Conservation (phyloP, 2,888 invertebrate species). For the Disparrhopalites patrizii region DNA sequence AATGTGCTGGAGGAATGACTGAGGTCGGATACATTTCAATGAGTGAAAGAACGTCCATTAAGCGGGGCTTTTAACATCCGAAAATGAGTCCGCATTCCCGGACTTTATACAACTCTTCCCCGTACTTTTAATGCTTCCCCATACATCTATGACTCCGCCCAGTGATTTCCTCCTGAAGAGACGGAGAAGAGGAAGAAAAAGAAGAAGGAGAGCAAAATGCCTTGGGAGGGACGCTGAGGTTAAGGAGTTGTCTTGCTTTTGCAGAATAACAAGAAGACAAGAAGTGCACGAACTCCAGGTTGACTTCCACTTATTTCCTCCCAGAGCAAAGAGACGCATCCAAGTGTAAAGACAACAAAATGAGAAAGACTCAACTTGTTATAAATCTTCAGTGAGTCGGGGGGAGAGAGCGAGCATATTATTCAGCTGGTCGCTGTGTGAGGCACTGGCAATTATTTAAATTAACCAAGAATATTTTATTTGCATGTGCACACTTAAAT, state of each 20-base stretch:
- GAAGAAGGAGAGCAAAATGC: neutral
- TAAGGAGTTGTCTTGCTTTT: neutral
- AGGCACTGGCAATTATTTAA: conserved; percentile 28
- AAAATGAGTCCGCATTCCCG: no score
- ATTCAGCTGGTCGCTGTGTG: conserved; percentile 21
- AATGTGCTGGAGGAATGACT: no score
- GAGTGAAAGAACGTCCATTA: no score
- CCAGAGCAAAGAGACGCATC: neutral
- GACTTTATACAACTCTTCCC: no score
- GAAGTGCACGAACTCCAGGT: no score
- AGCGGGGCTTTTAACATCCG: no score
- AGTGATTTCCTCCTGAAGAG: no score
- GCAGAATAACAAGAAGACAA: neutral
- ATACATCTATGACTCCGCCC: no score
- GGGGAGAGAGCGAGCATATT: conserved; percentile 13
- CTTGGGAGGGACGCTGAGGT: neutral
- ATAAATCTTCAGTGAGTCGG: conserved; percentile 21
- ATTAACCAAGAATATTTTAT: conserved; percentile 32
- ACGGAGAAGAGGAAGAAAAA: neutral
- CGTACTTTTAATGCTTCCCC: no score
- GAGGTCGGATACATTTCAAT: no score
- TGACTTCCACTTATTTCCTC: conserved; percentile 1
- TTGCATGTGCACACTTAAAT: conserved; percentile 24
- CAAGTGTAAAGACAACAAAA: conserved; percentile 27
- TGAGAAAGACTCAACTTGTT: conserved; percentile 23